A percentile compares a stretch with the other conserved stretches of the same genome.
Evolutionary conservation across 2,797 vertebrate genomes (phyloP).

Genomic region (Naso thynnoides): DNA sequence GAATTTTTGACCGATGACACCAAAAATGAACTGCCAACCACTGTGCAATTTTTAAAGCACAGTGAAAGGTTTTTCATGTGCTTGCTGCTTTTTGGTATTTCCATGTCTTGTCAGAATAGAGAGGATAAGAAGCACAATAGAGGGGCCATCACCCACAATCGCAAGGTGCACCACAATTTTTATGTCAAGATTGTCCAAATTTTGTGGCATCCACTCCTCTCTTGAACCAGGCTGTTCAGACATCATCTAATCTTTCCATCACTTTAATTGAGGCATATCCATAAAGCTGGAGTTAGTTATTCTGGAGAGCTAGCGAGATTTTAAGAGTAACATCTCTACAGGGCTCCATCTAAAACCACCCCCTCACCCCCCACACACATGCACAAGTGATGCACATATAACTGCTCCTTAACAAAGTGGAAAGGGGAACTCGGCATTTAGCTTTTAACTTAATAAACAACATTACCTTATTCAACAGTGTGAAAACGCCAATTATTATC

Average conservation of each 20-base stretch:
- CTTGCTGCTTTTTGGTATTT: constrained; percentile 13
- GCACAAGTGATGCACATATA: too few relatives aligned
- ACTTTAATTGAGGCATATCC: neutral
- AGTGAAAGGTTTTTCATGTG: neutral
- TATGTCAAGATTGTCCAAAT: neutral
- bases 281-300: too few relatives aligned
- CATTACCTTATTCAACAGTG: too few relatives aligned
- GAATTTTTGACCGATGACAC: too few relatives aligned
- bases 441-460: too few relatives aligned
- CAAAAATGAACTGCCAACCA: neutral
- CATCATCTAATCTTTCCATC: neutral
- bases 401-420: too few relatives aligned
- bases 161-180: neutral
- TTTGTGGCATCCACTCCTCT: neutral
- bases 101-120: neutral
- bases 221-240: neutral
- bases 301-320: too few relatives aligned
- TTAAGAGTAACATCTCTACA: too few relatives aligned
- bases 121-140: neutral
- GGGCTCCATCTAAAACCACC: neutral
- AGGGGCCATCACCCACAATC: too few relatives aligned
- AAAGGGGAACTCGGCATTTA: too few relatives aligned
- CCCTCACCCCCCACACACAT: too few relatives aligned
- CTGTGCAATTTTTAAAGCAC: constrained; percentile 11
- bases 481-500: too few relatives aligned